Base-by-base conservation (phyloP, 2,113 vertebrate genomes). In the Gallinago paraguaiae region DNA sequence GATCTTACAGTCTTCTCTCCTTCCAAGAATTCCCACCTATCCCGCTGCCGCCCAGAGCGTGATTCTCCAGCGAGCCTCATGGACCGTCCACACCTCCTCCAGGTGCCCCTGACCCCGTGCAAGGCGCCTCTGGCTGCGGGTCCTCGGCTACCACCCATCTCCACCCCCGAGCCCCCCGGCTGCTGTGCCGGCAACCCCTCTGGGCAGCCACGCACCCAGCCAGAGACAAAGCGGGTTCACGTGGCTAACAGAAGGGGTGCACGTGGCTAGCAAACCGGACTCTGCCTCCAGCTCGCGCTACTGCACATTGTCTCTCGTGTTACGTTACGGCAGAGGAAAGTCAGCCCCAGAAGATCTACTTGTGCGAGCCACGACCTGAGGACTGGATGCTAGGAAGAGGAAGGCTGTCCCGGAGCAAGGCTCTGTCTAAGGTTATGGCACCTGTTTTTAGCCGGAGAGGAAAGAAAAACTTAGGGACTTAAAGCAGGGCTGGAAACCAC, bases 401-500 rank as follows among this genome's bases (percentile, higher is more conserved):
- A 50, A 63, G 17, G 35, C 14, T 83, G 48, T 63, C 56, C 61
- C 0, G 0, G 72, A 82, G 56, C 48, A 72, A 60, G 64, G 45
- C 27, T 82, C 63, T 71, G 9, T 39, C 89, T 92, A 80, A 86
- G 45, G 39, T 69, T 67, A 70, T 23, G 69, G 31, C 57, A 61
- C 39, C 87, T 83, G 39, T 70, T 84, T 84, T 91, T 35, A 91
- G 82, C 77, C 67, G 61, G 64, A 95, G 76, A 87, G 24, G 56
- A 93, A 95, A 94, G 35, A 92, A 86, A 87, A 92, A 86, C 71
- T 57, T 86, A 71, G 64, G 93, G 77, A 92, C 48, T 92, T 95
- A 90, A 93, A 91, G 83, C 68, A 92, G 76, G 88, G 76, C 35
- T 96, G 91, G 91, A 97, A 97, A 96, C 48, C 91, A 88, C 90